Base-by-base conservation (phyloP, 2,797 vertebrate genomes). In the Fistularia tabacaria region DNA sequence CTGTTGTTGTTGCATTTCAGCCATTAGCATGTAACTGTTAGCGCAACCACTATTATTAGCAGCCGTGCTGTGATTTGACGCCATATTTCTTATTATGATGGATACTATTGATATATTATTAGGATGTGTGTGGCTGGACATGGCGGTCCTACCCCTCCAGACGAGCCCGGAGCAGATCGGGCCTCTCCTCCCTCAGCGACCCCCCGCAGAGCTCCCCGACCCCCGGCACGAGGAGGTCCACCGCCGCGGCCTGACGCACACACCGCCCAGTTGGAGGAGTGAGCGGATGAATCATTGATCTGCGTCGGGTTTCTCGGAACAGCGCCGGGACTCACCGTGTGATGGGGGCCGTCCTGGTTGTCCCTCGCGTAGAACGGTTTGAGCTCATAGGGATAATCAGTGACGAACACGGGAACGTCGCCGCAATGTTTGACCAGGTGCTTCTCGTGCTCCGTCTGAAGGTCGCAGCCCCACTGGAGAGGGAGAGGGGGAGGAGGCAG, bases 301-400 rank as follows among this genome's bases (percentile, higher is more conserved):
- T 5, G 25, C 25, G 25, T 5, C 25, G 25, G 46, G 38, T 55
- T 54, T 54, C 25, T 40, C 8, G 36, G 57, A 40, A 51, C 10
- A 2, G 10, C 9, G 57, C 8, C 12, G 1, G 0, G 40, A 51
- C 92, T 93, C 89, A 99, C 97, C 3, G 97, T 99, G 55, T 74
- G 92, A 39, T 49, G 70, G 14, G 92, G 92, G 38, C 79, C 81
- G 54, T 96, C 92, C 73, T 88, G 90, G 73, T 99, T 99, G 85
- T 97, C 93, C 62, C 95, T 88, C 86, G 94, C 92, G 66, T 99
- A 99, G 87, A 99, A 99, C 11, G 97, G 96, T 81, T 99, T 99
- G 40, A 99, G 90, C 56, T 91, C 81, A 0, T 92, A 93, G 0
- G 97, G 97, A 73, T 98, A 99, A 89, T 98, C 91, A 54, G 92